Percentiles rank a stretch among this genome's conserved stretches.
phyloP scores from a whole-genome alignment of 2,113 vertebrate species.

The Recurvirostra avosetta region DNA sequence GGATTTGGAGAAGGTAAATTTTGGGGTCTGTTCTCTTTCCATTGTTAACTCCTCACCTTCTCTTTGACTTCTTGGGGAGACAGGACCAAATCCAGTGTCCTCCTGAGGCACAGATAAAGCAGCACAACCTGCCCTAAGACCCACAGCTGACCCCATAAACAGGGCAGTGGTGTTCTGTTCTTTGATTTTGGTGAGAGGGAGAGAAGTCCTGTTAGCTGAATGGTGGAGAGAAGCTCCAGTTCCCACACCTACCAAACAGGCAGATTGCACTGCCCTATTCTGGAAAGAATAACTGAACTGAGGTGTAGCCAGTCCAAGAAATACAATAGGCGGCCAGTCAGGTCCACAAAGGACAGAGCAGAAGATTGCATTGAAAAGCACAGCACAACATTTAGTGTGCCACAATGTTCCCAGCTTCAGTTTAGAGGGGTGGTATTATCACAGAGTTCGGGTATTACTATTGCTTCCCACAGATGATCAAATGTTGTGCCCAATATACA shows the following conservation, averaged over 20 bases:
- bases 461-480: neutral
- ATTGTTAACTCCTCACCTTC: neutral
- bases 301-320: neutral
- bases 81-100: neutral
- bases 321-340: accelerated
- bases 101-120: neutral
- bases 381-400: neutral
- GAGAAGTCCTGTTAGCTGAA: neutral
- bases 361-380: neutral
- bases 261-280: accelerated
- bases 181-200: neutral
- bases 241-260: neutral
- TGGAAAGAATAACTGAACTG: neutral
- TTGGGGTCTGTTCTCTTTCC: neutral
- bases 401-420: neutral
- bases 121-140: neutral
- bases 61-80: neutral
- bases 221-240: neutral
- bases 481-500: neutral
- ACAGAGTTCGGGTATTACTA: neutral
- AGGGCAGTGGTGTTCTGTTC: neutral
- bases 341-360: neutral
- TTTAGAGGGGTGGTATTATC: neutral
- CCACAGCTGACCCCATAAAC: neutral
- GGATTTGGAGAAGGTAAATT: neutral